phyloP scores from a whole-genome alignment of 2,797 vertebrate species.

The Dendrocincla tyrannina region DNA sequence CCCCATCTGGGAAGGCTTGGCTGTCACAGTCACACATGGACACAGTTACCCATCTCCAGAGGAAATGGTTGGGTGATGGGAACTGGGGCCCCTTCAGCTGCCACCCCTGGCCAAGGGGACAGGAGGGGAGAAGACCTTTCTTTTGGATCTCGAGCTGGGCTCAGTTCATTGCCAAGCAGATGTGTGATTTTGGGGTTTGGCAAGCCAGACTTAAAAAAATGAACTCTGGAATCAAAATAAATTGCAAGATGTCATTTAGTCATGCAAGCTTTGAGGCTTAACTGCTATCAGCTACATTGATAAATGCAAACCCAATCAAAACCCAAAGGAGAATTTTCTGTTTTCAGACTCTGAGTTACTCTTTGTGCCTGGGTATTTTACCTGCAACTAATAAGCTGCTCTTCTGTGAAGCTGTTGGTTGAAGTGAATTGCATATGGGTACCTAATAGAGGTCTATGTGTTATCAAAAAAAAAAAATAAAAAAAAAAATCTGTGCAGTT shows the following conservation, averaged over 20 bases:
- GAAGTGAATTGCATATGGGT: background rate
- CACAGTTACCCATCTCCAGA: background rate
- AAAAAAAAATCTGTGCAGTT: background rate
- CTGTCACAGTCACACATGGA: accelerated
- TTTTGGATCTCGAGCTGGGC: background rate
- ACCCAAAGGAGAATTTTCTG: background rate
- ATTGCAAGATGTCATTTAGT: background rate
- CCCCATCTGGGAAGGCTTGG: background rate
- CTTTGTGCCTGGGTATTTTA: background rate
- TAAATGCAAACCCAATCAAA: background rate
- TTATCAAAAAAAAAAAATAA: background rate
- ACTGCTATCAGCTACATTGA: background rate
- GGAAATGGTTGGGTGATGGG: background rate
- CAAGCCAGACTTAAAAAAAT: background rate
- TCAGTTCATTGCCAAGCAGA: background rate
- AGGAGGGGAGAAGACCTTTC: accelerated
- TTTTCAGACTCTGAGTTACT: background rate
- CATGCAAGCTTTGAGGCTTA: background rate
- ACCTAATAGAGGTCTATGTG: background rate
- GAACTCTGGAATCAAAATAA: background rate
- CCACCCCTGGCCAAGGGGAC: background rate
- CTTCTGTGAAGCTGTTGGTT: background rate
- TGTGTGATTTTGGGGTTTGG: background rate
- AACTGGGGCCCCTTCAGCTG: background rate
- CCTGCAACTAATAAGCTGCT: background rate